phyloP scores from a whole-genome alignment of 1,140 invertebrate genomes.

The Microplitis demolitor region DNA sequence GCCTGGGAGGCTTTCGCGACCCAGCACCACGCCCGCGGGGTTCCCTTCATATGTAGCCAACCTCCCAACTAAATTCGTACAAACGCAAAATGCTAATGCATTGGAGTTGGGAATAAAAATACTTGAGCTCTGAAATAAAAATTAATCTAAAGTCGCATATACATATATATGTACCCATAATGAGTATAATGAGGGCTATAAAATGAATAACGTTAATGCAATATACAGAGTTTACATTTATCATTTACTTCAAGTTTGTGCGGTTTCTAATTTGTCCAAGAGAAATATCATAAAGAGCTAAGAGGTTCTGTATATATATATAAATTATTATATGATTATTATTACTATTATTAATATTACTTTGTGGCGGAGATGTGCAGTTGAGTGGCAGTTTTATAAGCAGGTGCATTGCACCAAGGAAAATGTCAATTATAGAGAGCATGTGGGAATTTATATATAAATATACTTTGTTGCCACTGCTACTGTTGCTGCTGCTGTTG shows the following conservation, averaged over 20 bases:
- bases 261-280: too few relatives aligned
- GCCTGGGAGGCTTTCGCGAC: conserved; percentile 29
- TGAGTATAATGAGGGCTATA: not conserved
- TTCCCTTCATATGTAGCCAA: not conserved
- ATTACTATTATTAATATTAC: too few relatives aligned
- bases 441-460: conserved; percentile 29
- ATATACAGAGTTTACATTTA: too few relatives aligned
- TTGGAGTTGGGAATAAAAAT: not conserved
- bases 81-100: not conserved
- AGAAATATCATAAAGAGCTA: too few relatives aligned
- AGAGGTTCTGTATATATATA: too few relatives aligned
- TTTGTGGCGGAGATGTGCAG: too few relatives aligned
- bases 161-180: not conserved
- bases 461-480: too few relatives aligned
- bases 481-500: too few relatives aligned
- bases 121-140: not conserved
- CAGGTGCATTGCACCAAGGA: conserved; percentile 27
- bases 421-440: conserved; percentile 33
- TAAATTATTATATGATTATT: too few relatives aligned
- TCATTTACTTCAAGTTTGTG: too few relatives aligned
- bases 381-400: not conserved
- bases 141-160: not conserved
- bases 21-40: conserved; percentile 10
- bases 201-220: too few relatives aligned
- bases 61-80: not conserved